Percentiles rank a stretch among this genome's conserved stretches.
Conservation (phyloP, 2,797 vertebrate genomes). For the Amblyopsis hoosieri region DNA sequence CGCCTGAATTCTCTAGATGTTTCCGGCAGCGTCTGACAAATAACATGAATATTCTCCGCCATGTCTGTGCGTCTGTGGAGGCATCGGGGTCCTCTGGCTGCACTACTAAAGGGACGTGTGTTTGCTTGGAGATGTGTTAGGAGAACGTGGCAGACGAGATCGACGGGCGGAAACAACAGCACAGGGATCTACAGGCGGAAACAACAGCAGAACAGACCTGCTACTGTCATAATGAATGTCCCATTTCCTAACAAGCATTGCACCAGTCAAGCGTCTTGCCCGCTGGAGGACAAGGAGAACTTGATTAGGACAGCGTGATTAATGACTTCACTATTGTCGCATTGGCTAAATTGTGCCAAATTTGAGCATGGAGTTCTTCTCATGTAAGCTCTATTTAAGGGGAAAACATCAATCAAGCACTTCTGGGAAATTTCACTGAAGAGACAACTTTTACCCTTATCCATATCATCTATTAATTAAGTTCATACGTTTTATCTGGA, state of each 20-base stretch:
- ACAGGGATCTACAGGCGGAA: neutral
- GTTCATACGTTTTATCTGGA: slow-evolving; percentile 18
- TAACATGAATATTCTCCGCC: slow-evolving; percentile 29
- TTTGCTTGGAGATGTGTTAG: slow-evolving; percentile 27
- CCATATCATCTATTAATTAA: slow-evolving; percentile 11
- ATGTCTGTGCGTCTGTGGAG: slow-evolving; percentile 18
- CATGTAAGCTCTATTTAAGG: slow-evolving; percentile 21
- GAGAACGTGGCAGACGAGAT: neutral
- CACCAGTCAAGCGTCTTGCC: neutral
- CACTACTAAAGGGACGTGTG: slow-evolving; percentile 12
- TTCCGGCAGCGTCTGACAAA: slow-evolving; percentile 24
- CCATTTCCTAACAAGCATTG: neutral
- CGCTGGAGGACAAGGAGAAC: neutral
- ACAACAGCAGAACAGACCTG: neutral
- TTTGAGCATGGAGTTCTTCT: slow-evolving; percentile 32
- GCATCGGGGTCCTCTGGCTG: slow-evolving; percentile 1
- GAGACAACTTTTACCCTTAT: slow-evolving; percentile 15
- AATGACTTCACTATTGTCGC: slow-evolving; percentile 36
- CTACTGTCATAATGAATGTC: slow-evolving; percentile 13
- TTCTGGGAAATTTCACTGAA: too few species aligned
- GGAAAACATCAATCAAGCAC: slow-evolving; percentile 18
- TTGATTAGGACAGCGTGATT: slow-evolving; percentile 44
- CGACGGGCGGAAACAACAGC: neutral
- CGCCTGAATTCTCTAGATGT: slow-evolving; percentile 32
- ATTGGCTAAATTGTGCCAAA: slow-evolving; percentile 42